Percentiles rank a stretch among this genome's conserved stretches.
phyloP scores from a whole-genome alignment of 2,797 vertebrate species.

The Urophycis tenuis region DNA sequence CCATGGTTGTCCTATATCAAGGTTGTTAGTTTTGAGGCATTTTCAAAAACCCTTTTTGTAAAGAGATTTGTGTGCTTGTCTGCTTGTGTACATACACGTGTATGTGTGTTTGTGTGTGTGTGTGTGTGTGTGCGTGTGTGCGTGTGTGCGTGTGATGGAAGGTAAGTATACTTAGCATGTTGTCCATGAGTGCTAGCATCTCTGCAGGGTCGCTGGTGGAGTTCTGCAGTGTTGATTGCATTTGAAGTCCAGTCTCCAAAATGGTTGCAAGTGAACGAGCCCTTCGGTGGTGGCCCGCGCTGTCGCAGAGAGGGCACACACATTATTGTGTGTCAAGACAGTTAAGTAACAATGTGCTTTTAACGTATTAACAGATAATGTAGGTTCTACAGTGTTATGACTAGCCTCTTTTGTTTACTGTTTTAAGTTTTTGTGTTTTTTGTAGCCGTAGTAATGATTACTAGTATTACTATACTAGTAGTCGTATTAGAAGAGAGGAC shows the following conservation, averaged over 20 bases:
- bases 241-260: constrained; percentile 23
- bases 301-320: constrained; percentile 35
- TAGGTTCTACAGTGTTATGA: neutral
- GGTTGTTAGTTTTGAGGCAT: neutral
- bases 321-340: constrained; percentile 11
- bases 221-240: constrained; percentile 26
- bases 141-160: neutral
- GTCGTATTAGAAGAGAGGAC: too few relatives aligned
- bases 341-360: neutral
- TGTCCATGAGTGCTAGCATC: neutral
- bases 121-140: too few relatives aligned
- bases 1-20: neutral
- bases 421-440: neutral
- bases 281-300: constrained; percentile 25
- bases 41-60: neutral
- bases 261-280: neutral
- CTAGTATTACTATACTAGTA: neutral
- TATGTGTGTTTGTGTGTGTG: neutral
- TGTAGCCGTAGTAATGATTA: neutral
- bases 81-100: neutral
- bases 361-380: neutral
- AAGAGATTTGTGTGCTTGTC: too few relatives aligned
- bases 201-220: neutral
- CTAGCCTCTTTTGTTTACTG: neutral
- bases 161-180: neutral